phyloP scores from a whole-genome alignment of 35 echinoderm and acorn worm species.

The Holothuria glaberrima region DNA sequence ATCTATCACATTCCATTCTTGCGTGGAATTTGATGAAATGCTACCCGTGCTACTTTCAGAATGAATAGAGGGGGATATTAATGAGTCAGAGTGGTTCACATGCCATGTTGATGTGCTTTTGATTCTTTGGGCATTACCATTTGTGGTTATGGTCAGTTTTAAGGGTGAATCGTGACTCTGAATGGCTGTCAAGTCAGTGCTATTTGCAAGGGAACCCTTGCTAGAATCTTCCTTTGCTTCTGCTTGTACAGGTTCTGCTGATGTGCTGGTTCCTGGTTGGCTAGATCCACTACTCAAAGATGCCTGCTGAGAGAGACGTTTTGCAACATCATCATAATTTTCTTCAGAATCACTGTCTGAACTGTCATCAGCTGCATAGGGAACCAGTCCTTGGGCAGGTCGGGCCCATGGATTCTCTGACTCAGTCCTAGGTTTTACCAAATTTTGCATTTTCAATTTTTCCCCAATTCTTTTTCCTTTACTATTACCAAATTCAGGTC shows the following conservation, averaged over 20 bases:
- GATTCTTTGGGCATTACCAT: slow-evolving; percentile 82
- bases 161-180: slow-evolving; percentile 82
- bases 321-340: slow-evolving; percentile 79
- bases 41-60: slow-evolving; percentile 88
- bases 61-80: slow-evolving; percentile 78
- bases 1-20: slow-evolving; percentile 81
- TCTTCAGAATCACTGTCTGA: slow-evolving; percentile 80
- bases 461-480: slow-evolving; percentile 46
- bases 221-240: slow-evolving; percentile 21
- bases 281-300: slow-evolving; percentile 17
- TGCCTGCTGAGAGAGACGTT: slow-evolving; percentile 54
- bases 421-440: slow-evolving; percentile 47
- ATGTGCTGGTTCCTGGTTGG: slow-evolving; percentile 49
- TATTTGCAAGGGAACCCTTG: slow-evolving; percentile 67
- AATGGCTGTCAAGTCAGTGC: slow-evolving; percentile 80
- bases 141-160: slow-evolving; percentile 88
- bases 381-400: slow-evolving; percentile 63
- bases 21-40: slow-evolving; percentile 84
- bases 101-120: slow-evolving; percentile 82
- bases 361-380: slow-evolving; percentile 78
- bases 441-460: slow-evolving; percentile 18
- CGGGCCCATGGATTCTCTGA: neutral
- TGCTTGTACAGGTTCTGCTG: neutral
- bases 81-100: slow-evolving; percentile 63
- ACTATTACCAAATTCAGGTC: neutral